Conservation (phyloP, 2,113 vertebrate species). For the Forbesichthys agassizii region DNA sequence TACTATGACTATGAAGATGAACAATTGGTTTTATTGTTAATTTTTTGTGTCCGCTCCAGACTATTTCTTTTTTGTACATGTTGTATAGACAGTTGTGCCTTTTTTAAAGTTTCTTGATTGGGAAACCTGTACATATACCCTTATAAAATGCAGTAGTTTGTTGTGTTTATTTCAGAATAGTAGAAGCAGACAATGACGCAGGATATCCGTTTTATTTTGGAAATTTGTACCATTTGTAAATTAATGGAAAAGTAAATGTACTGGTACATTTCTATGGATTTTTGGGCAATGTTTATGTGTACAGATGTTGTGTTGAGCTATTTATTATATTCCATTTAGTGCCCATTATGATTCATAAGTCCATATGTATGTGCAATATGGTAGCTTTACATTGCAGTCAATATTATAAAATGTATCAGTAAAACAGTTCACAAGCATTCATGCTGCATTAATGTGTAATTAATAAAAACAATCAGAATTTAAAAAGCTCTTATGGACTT, state of each 20-base stretch:
- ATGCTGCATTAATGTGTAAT: slow-evolving; percentile 28
- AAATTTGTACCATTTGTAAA: slow-evolving; percentile 80
- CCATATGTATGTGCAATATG: slow-evolving; percentile 89
- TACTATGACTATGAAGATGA: slow-evolving; percentile 84
- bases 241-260: slow-evolving; percentile 87
- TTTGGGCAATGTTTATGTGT: slow-evolving; percentile 92
- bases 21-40: slow-evolving; percentile 83
- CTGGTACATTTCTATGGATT: slow-evolving; percentile 96
- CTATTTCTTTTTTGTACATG: slow-evolving; percentile 93
- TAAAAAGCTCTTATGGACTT: too few relatives aligned
- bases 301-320: slow-evolving; percentile 98
- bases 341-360: slow-evolving; percentile 90
- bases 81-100: slow-evolving; percentile 99
- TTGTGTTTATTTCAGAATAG: slow-evolving; percentile 86
- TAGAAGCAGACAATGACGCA: slow-evolving; percentile 50
- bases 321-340: slow-evolving; percentile 98
- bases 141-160: slow-evolving; percentile 85
- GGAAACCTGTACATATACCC: slow-evolving; percentile 93
- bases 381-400: slow-evolving; percentile 95
- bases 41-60: slow-evolving; percentile 82
- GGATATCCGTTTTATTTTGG: slow-evolving; percentile 71
- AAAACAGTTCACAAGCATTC: slow-evolving; percentile 93
- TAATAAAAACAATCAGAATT: background rate
- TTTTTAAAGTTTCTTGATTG: slow-evolving; percentile 93
- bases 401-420: slow-evolving; percentile 95